Conservation (phyloP, 1,140 invertebrate genomes). For the Drosophila santomea region DNA sequence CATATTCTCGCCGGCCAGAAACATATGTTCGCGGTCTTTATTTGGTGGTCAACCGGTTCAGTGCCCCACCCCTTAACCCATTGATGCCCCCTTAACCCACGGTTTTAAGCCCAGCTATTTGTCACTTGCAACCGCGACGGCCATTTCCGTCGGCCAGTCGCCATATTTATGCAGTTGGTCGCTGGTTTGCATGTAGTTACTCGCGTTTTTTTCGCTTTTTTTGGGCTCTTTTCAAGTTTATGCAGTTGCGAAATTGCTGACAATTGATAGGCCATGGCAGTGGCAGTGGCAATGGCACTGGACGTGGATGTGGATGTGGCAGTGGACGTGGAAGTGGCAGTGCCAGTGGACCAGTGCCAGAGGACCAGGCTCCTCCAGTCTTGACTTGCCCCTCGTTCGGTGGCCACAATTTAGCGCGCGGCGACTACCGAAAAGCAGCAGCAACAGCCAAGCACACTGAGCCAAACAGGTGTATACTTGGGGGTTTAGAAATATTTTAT, state of each 20-base stretch:
- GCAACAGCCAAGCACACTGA: slow-evolving; percentile 7
- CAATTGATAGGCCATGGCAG: slow-evolving; percentile 69
- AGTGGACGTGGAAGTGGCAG: not conserved
- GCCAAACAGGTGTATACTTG: not conserved
- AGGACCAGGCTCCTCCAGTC: slow-evolving; percentile 11
- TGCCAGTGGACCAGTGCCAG: slow-evolving; percentile 1
- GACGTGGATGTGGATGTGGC: slow-evolving; percentile 3
- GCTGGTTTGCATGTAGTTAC: slow-evolving; percentile 15
- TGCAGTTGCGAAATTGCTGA: slow-evolving; percentile 63
- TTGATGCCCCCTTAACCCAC: slow-evolving; percentile 26
- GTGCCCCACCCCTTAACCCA: slow-evolving; percentile 8
- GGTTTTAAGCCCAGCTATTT: slow-evolving; percentile 55
- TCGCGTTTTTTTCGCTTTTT: slow-evolving; percentile 8
- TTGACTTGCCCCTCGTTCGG: slow-evolving; percentile 36
- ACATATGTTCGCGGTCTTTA: slow-evolving; percentile 82
- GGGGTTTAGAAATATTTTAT: too few relatives aligned
- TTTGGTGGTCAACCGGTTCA: slow-evolving; percentile 68
- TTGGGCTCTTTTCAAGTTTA: slow-evolving; percentile 39
- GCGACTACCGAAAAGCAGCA: slow-evolving; percentile 73
- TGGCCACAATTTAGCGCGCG: slow-evolving; percentile 76
- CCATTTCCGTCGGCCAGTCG: slow-evolving; percentile 62
- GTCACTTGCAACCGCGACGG: slow-evolving; percentile 75
- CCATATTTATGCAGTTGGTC: slow-evolving; percentile 41
- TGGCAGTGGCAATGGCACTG: slow-evolving; percentile 15
- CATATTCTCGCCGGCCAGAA: slow-evolving; percentile 54